A percentile compares a stretch with the other conserved stretches of the same genome.
Conservation (phyloP, 92 coral and sea anemone genomes). For the Pocillopora grandis region DNA sequence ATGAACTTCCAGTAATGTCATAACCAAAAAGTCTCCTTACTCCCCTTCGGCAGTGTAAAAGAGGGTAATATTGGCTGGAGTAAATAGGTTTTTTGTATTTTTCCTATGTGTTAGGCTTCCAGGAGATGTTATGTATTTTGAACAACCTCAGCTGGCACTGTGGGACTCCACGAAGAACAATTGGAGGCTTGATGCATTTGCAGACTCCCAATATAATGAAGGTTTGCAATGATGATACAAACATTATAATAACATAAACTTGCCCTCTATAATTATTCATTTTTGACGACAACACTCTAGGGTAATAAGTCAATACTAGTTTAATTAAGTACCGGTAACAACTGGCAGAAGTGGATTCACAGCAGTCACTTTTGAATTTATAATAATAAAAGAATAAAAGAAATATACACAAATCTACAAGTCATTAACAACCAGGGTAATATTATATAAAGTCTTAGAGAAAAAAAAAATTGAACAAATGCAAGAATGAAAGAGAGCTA, state of each 20-base stretch:
- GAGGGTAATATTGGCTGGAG: too few species aligned
- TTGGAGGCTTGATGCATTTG: conserved; percentile 89
- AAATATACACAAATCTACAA: too few species aligned
- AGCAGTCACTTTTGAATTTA: too few species aligned
- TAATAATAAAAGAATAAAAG: too few species aligned
- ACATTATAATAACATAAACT: background rate
- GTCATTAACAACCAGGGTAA: background rate
- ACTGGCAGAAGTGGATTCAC: too few species aligned
- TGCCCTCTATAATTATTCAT: too few species aligned
- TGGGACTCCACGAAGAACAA: conserved; percentile 89
- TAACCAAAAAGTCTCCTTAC: background rate
- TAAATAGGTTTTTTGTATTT: too few species aligned
- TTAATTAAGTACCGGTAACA: too few species aligned
- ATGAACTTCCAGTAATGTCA: background rate
- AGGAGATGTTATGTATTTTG: conserved; percentile 84
- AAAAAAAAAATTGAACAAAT: too few species aligned
- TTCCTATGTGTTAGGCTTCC: conserved; percentile 69
- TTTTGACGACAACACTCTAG: too few species aligned
- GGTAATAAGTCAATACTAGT: too few species aligned
- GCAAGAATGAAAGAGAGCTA: background rate
- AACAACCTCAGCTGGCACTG: conserved; percentile 88
- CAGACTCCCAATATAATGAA: conserved; percentile 78
- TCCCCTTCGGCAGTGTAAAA: background rate
- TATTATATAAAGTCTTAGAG: too few species aligned
- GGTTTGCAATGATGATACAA: conserved; percentile 35